Conservation (phyloP, 2,888 invertebrate genomes). For the Baccha elongata region DNA sequence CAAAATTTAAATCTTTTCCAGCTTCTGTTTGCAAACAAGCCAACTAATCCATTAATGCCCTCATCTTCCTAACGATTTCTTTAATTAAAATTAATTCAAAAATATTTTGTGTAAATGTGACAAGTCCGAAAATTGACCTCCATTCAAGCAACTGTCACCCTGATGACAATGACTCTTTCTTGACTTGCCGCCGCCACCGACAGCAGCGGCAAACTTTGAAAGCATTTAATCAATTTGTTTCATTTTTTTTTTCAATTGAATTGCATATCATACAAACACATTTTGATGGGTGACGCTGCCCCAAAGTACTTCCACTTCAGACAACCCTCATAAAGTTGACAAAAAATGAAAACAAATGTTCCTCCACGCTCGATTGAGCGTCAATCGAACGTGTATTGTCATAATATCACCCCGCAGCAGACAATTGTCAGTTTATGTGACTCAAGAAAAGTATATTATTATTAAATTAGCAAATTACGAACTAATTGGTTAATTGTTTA, state of each 20-base stretch:
- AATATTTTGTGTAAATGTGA: conserved; percentile 45
- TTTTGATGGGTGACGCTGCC: conserved; percentile 4
- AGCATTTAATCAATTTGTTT: conserved; percentile 30
- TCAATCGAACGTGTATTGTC: conserved; percentile 23
- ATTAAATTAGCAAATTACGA: conserved; percentile 58
- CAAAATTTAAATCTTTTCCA: not conserved
- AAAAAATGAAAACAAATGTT: conserved; percentile 9
- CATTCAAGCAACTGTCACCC: conserved; percentile 61
- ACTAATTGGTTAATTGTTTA: conserved; percentile 68
- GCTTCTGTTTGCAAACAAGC: conserved; percentile 30
- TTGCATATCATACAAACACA: conserved; percentile 37
- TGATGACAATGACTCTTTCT: conserved; percentile 22
- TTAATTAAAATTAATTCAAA: conserved; percentile 69
- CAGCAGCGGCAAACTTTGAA: conserved; percentile 57
- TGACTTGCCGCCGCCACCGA: conserved; percentile 29
- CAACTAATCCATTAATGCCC: not conserved
- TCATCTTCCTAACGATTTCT: conserved; percentile 4
- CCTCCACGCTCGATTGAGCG: conserved; percentile 46
- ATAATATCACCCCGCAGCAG: conserved; percentile 28
- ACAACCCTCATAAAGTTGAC: conserved; percentile 46
- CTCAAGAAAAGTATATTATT: conserved; percentile 34
- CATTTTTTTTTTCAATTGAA: conserved; percentile 53
- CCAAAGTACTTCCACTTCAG: conserved; percentile 20
- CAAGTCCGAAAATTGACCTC: conserved; percentile 49
- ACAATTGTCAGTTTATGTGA: conserved; percentile 28